A percentile compares a stretch with the other conserved stretches of the same genome.
phyloP scores from a whole-genome alignment of 2,888 invertebrate species.

The Ferdinandea cuprea region DNA sequence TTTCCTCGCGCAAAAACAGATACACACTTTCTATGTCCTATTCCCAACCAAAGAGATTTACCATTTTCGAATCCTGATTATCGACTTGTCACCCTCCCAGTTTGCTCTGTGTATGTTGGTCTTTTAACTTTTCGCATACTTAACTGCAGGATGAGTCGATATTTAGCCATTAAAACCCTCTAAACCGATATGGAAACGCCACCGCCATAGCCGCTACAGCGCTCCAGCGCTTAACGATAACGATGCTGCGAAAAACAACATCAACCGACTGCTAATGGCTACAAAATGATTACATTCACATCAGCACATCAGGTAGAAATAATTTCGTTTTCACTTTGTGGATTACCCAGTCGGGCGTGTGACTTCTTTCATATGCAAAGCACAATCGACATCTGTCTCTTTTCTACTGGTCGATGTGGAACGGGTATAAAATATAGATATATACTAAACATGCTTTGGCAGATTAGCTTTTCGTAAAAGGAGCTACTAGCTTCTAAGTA shows the following conservation, averaged over 20 bases:
- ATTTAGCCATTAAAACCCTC: constrained; percentile 49
- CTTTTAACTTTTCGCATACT: constrained; percentile 58
- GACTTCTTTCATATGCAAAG: constrained; percentile 64
- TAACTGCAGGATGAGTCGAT: constrained; percentile 52
- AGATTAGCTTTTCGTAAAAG: not conserved
- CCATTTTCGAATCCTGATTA: constrained; percentile 71
- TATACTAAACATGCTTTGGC: not conserved
- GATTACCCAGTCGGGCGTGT: constrained; percentile 68
- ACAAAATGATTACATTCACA: constrained; percentile 69
- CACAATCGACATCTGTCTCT: constrained; percentile 44
- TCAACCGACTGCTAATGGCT: constrained; percentile 58
- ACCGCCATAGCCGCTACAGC: not conserved
- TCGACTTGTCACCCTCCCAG: constrained; percentile 59
- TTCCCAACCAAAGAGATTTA: constrained; percentile 43
- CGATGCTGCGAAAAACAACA: constrained; percentile 38
- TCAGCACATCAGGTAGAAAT: constrained; percentile 70
- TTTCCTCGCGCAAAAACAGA: too few relatives aligned
- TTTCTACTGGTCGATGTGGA: not conserved
- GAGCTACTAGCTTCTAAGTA: not conserved
- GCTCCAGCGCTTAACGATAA: constrained; percentile 31
- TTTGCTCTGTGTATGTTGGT: constrained; percentile 24
- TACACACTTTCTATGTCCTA: not conserved
- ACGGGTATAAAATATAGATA: not conserved
- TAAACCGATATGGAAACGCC: constrained; percentile 26
- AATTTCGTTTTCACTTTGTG: constrained; percentile 73